Evolutionary conservation across 2,113 vertebrate genomes (phyloP).

Genomic region (Collichthys lucidus): DNA sequence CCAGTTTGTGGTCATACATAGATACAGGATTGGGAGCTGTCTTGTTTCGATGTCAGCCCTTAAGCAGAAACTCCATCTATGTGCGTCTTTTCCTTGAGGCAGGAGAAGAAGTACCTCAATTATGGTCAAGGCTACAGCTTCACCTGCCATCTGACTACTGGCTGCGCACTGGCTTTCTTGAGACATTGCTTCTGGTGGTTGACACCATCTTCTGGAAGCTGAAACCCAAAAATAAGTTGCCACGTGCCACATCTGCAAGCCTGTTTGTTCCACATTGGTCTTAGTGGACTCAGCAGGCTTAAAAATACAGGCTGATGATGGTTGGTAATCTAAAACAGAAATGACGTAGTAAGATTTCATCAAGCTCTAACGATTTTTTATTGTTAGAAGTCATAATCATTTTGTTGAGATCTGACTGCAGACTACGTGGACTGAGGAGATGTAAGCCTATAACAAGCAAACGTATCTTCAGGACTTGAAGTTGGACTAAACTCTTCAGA

Average conservation of each 20-base stretch:
- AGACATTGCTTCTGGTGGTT: background rate
- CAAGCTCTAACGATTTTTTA: too few relatives aligned
- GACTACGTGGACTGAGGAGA: too few relatives aligned
- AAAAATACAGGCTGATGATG: background rate
- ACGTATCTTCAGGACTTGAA: background rate
- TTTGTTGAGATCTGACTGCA: too few relatives aligned
- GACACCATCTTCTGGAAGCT: background rate
- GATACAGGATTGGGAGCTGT: background rate
- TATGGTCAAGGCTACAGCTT: background rate
- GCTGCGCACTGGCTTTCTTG: background rate
- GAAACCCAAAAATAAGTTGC: background rate
- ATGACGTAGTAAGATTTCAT: too few relatives aligned
- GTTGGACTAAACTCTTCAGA: too few relatives aligned
- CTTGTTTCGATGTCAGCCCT: background rate
- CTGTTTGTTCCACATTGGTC: background rate
- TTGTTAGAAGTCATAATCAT: background rate
- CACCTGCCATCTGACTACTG: background rate
- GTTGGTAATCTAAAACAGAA: background rate
- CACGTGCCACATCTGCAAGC: background rate
- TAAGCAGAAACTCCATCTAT: background rate
- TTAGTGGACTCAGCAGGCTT: background rate
- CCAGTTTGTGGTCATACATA: background rate
- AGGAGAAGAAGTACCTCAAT: background rate
- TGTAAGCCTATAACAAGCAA: background rate
- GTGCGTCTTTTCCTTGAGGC: background rate